Evolutionary conservation across 2,888 invertebrate genomes (phyloP), one percentile per base, ranked within the genome.

Genomic region (Caenorhabditis doughertyi): DNA sequence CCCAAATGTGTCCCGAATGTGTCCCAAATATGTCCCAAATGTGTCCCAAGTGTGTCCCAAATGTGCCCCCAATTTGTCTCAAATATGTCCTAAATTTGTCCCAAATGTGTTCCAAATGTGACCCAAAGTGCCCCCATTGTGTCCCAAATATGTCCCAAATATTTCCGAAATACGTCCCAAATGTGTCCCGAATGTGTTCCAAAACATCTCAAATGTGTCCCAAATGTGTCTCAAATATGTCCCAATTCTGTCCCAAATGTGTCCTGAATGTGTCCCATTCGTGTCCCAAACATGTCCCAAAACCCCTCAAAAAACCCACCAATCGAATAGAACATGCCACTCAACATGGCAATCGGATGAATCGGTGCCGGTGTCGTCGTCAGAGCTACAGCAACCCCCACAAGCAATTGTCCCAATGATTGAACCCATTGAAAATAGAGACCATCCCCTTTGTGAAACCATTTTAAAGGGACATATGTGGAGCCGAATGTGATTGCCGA

Each of bases 351-450:
- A 23, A 86, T 71, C 21, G 85, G 87, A 49, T 84, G 83, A 13
- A 87, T 47, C 8, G 77, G 68, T 16, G 83, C 76, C 23, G 80
- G 79, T 18, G 53, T 55, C 9, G 49, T 70, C 11, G 49, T 84
- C 58, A 79, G 39, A n/a, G 77, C 74, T 21, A 84, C 80, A 16
- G 77, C 60, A 16, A 81, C 55, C 27, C 80, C 85, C 9, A 84
- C 73, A 18, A 87, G 21, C 18, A 88, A 58, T 51, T 85, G 85
- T 5, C 88, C 88, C 4, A 84, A n/a, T 18, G 81, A 82, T 80
- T 87, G 86, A 39, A 88, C 65, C 83, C 85, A 84, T 81, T 85
- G 83, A 49, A 87, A 87, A 65, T 85, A 88, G 29, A 88, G 32
- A 1, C 88, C 88, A 81, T 88, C 88, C 21, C 79, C 79, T 25